Conservation (phyloP, 2,888 invertebrate species). For the Encarsia formosa region DNA sequence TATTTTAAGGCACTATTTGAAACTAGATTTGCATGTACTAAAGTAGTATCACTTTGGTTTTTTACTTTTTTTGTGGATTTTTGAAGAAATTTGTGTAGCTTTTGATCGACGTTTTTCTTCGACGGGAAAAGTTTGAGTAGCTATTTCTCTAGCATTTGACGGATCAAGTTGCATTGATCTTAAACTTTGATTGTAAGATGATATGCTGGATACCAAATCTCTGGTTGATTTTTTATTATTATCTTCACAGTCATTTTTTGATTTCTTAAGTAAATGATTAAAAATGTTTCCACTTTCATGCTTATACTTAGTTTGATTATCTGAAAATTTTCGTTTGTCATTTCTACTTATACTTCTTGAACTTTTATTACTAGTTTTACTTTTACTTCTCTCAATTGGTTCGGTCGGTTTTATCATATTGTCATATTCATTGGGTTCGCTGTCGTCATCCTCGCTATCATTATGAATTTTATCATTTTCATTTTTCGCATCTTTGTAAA, state of each 20-base stretch:
- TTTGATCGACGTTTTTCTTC: constrained; percentile 45
- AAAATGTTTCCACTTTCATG: constrained; percentile 41
- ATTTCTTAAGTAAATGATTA: constrained; percentile 42
- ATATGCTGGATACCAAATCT: constrained; percentile 43
- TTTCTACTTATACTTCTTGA: constrained; percentile 18
- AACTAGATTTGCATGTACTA: background rate
- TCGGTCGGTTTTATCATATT: constrained; percentile 38
- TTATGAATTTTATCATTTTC: constrained; percentile 37
- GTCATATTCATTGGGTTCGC: constrained; percentile 42
- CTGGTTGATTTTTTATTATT: constrained; percentile 39
- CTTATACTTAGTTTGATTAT: constrained; percentile 42
- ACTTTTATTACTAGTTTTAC: constrained; percentile 41
- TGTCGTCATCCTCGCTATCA: constrained; percentile 42
- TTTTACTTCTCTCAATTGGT: constrained; percentile 36
- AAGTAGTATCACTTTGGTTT: constrained; percentile 30
- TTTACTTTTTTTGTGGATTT: constrained; percentile 40
- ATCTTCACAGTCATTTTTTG: constrained; percentile 32
- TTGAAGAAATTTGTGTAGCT: constrained; percentile 46
- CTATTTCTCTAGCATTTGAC: constrained; percentile 44
- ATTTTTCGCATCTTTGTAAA: constrained; percentile 32
- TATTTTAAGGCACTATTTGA: constrained; percentile 6
- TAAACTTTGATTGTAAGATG: constrained; percentile 42
- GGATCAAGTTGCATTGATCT: constrained; percentile 40
- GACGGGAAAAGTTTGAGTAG: constrained; percentile 47
- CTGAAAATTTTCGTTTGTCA: constrained; percentile 32